These are phyloP conservation scores for Megaustenia siamemsis DNA, from an alignment of 2,888 invertebrate genomes.

Conservation along the genomic window DNA sequence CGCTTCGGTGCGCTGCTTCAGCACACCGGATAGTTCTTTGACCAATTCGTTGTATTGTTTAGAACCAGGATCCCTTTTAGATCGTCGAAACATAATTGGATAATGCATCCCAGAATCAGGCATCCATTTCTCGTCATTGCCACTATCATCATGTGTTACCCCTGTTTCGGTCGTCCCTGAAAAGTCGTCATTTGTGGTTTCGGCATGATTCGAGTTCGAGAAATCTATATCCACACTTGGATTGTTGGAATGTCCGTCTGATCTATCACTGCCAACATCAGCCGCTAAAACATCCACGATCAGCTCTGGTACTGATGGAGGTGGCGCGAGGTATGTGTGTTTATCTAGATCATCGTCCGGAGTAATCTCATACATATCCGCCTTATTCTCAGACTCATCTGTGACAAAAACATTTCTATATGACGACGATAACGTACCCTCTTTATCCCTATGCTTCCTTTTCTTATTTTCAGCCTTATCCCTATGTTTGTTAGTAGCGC, in stretches of 20 bases:
- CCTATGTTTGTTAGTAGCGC: neutral
- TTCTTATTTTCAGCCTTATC: constrained; percentile 1
- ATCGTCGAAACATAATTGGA: constrained; percentile 71
- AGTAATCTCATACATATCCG: constrained; percentile 29
- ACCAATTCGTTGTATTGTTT: constrained; percentile 70
- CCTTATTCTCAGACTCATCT: neutral
- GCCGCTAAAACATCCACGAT: constrained; percentile 45
- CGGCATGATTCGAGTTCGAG: neutral
- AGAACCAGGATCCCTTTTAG: constrained; percentile 71
- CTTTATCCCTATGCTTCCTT: neutral
- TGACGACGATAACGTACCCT: neutral
- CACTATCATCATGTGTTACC: neutral
- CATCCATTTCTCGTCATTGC: neutral
- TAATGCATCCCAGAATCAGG: constrained; percentile 57
- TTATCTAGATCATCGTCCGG: constrained; percentile 28
- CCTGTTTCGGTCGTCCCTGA: neutral
- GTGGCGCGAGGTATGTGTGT: neutral
- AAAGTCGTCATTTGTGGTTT: neutral
- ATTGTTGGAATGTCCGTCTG: constrained; percentile 6
- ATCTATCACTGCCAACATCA: constrained; percentile 28
- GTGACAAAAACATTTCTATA: constrained; percentile 1
- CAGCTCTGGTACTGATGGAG: constrained; percentile 36
- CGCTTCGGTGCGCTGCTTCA: constrained; percentile 61
- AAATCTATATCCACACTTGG: constrained; percentile 15
- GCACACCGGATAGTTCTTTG: constrained; percentile 67